phyloP scores from a whole-genome alignment of 2,797 vertebrate species.

The Lemur catta region DNA sequence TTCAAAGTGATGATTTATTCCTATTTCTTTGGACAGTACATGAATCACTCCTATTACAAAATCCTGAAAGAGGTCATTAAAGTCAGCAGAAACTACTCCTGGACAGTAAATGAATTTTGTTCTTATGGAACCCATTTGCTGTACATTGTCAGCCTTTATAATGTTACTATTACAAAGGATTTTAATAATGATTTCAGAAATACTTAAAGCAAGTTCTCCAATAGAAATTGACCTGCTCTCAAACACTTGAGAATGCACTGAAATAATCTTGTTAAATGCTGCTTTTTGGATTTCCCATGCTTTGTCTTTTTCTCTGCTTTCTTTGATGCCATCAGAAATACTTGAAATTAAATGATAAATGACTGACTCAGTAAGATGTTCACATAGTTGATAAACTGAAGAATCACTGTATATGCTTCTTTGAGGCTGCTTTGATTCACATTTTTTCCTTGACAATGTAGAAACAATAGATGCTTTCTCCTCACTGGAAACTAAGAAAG shows the following conservation, averaged over 20 bases:
- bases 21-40: conserved; percentile 65
- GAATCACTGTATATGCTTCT: conserved; percentile 47
- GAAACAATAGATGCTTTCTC: conserved; percentile 36
- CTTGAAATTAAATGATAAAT: conserved; percentile 61
- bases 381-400: conserved; percentile 62
- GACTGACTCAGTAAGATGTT: conserved; percentile 63
- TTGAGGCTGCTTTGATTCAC: conserved; percentile 22
- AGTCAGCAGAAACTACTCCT: conserved; percentile 29
- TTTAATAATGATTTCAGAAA: conserved; percentile 60
- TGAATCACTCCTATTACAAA: conserved; percentile 69
- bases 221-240: conserved; percentile 55
- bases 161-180: conserved; percentile 67
- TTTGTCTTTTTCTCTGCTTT: background rate
- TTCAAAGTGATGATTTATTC: conserved; percentile 57
- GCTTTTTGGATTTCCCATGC: conserved; percentile 17
- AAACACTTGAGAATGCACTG: conserved; percentile 56
- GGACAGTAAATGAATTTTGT: conserved; percentile 63
- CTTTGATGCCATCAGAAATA: conserved; percentile 50
- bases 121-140: background rate
- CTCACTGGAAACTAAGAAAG: conserved; percentile 51
- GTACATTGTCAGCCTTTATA: conserved; percentile 25
- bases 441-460: conserved; percentile 28
- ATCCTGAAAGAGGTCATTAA: conserved; percentile 74
- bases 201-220: conserved; percentile 58
- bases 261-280: conserved; percentile 53